phyloP scores from a whole-genome alignment of 2,888 invertebrate genomes.

The Lasioglossum villosulum region DNA sequence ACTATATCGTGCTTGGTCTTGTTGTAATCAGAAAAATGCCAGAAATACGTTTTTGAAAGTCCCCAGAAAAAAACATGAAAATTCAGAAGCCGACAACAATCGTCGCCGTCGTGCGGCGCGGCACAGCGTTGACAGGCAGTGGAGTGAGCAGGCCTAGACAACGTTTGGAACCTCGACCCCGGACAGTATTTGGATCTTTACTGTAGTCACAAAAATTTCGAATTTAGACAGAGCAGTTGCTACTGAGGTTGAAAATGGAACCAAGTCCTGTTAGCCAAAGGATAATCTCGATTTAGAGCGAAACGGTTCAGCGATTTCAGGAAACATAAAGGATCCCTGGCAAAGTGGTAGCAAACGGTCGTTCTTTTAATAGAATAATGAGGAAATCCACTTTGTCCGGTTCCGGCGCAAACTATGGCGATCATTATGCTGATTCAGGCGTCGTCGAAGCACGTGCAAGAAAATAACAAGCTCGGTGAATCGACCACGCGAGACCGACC shows the following conservation, averaged over 20 bases:
- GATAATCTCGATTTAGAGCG: not conserved
- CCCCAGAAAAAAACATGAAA: too few relatives aligned
- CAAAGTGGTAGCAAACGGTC: not conserved
- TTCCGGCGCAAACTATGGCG: not conserved
- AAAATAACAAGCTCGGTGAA: slow-evolving; percentile 43
- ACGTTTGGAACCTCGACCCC: too few relatives aligned
- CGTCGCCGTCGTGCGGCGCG: too few relatives aligned
- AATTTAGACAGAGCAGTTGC: not conserved
- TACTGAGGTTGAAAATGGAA: not conserved
- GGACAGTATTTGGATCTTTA: too few relatives aligned
- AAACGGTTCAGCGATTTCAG: not conserved
- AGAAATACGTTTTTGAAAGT: too few relatives aligned
- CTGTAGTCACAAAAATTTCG: too few relatives aligned
- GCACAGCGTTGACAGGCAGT: too few relatives aligned
- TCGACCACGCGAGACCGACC: slow-evolving; percentile 46
- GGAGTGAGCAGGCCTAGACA: too few relatives aligned
- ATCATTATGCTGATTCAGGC: slow-evolving; percentile 23
- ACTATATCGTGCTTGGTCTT: too few relatives aligned
- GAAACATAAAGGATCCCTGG: not conserved
- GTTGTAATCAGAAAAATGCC: too few relatives aligned
- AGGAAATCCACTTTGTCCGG: not conserved
- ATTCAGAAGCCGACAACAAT: too few relatives aligned
- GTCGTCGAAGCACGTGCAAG: slow-evolving; percentile 22
- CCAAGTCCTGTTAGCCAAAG: not conserved
- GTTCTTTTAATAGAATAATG: not conserved